phyloP scores from a whole-genome alignment of 1,140 invertebrate genomes.

The Drosophila tani region DNA sequence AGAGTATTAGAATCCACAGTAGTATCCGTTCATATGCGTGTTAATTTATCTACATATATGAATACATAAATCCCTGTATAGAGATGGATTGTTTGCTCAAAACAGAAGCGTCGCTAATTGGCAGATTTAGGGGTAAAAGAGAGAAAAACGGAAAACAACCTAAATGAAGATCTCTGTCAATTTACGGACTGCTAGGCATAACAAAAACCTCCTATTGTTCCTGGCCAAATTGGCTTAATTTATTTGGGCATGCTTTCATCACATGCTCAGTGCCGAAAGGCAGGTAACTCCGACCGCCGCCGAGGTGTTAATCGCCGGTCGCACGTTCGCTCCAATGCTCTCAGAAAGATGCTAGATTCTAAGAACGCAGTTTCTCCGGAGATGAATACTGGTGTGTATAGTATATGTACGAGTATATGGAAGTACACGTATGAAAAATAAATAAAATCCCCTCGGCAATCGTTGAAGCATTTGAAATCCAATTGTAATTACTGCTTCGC shows the following conservation, averaged over 20 bases:
- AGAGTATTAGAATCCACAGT: constrained; percentile 1
- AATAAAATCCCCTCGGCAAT: constrained; percentile 46
- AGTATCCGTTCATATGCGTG: constrained; percentile 7
- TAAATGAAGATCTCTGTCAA: constrained; percentile 52
- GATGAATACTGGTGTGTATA: neutral
- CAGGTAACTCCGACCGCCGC: constrained; percentile 25
- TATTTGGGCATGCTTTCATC: constrained; percentile 64
- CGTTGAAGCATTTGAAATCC: constrained; percentile 30
- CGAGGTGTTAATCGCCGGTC: constrained; percentile 60
- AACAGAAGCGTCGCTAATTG: constrained; percentile 54
- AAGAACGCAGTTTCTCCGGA: constrained; percentile 48
- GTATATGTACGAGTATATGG: neutral
- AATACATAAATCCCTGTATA: neutral
- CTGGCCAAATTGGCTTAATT: constrained; percentile 64
- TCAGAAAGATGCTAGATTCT: constrained; percentile 40
- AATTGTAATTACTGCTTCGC: constrained; percentile 48
- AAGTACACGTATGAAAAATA: constrained; percentile 31
- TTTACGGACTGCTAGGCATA: constrained; percentile 54
- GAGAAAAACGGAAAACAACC: constrained; percentile 14
- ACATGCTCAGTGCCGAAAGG: constrained; percentile 38
- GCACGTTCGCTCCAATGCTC: constrained; percentile 31
- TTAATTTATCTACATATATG: constrained; percentile 45
- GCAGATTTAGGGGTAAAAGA: constrained; percentile 39
- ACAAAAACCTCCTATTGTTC: constrained; percentile 56
- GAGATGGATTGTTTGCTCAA: constrained; percentile 5